Percentiles rank a stretch among this genome's conserved stretches.
Evolutionary conservation across 1,140 invertebrate species (phyloP).

Genomic region (Euschistus heros): DNA sequence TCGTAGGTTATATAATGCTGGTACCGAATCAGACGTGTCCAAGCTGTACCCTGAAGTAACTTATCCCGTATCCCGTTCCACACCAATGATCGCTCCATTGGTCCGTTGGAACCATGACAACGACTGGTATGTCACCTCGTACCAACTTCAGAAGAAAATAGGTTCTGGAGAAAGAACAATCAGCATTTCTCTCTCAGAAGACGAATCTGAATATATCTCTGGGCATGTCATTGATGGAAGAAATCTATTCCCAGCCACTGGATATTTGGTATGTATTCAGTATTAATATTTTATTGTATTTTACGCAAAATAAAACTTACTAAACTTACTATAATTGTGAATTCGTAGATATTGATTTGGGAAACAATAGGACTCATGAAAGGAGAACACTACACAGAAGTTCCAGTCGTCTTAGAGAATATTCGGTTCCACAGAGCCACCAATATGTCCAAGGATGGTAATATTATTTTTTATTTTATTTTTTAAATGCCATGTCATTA

Average conservation of each 20-base stretch:
- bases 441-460: constrained; percentile 55
- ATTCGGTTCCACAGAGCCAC: constrained; percentile 74
- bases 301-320: background rate
- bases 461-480: background rate
- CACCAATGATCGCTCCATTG: constrained; percentile 62
- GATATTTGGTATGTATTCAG: constrained; percentile 51
- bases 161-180: constrained; percentile 18
- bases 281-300: background rate
- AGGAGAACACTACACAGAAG: constrained; percentile 55
- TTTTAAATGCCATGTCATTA: background rate
- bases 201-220: constrained; percentile 44
- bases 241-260: constrained; percentile 80
- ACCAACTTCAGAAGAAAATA: constrained; percentile 14
- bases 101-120: constrained; percentile 86
- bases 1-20: constrained; percentile 29
- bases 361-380: constrained; percentile 71
- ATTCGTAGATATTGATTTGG: constrained; percentile 59
- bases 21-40: constrained; percentile 29
- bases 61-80: constrained; percentile 70
- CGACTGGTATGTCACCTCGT: constrained; percentile 46
- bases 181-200: constrained; percentile 1
- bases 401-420: constrained; percentile 77
- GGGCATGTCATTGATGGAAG: constrained; percentile 84
- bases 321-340: background rate
- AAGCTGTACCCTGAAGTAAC: constrained; percentile 50